Evolutionary conservation across 2,113 vertebrate genomes (phyloP).

Genomic region (Crotalus helleri): DNA sequence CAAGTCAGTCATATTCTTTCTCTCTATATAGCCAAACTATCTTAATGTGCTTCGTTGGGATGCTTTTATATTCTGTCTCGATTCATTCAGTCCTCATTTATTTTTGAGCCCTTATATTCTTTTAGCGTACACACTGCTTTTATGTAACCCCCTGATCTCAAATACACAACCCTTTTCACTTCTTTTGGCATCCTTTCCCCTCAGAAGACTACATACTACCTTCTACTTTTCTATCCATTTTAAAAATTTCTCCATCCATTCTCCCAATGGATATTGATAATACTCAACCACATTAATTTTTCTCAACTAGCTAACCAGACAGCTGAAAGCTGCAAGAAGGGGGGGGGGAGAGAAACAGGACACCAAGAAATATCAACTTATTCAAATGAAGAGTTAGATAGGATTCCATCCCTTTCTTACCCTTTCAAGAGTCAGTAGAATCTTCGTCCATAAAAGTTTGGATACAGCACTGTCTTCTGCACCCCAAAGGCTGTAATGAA

Average conservation of each 20-base stretch:
- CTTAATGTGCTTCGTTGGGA: background rate
- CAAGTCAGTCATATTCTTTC: background rate
- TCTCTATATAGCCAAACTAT: background rate
- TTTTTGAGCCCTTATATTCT: background rate
- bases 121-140: background rate
- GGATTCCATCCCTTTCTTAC: conserved; percentile 41
- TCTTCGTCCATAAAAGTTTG: conserved; percentile 56
- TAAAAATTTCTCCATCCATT: background rate
- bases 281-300: background rate
- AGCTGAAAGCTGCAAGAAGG: background rate
- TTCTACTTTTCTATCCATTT: background rate
- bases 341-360: background rate
- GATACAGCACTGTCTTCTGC: conserved; percentile 80
- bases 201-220: background rate
- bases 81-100: background rate
- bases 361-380: background rate
- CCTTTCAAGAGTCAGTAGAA: conserved; percentile 49
- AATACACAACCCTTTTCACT: background rate
- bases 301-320: background rate
- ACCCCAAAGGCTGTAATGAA: conserved; percentile 89
- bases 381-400: background rate
- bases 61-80: background rate
- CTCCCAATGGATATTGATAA: background rate
- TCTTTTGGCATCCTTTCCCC: background rate
- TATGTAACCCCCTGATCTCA: background rate